Evolutionary conservation across 2,113 vertebrate species (phyloP).

Genomic region (Onychorhynchus coronatus): DNA sequence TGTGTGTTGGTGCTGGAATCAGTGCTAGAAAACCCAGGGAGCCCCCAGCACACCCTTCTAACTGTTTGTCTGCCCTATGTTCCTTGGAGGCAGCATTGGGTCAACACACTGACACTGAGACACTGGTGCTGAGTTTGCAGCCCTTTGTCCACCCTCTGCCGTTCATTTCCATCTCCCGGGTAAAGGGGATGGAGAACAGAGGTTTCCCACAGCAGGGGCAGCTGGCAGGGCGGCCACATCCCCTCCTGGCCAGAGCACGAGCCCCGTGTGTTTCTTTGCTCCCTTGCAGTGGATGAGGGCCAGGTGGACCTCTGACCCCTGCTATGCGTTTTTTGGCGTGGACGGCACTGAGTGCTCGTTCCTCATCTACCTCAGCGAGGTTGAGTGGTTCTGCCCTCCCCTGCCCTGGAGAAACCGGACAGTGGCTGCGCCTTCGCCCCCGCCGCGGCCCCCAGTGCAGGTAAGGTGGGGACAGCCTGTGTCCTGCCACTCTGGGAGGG

Average conservation of each 20-base stretch:
- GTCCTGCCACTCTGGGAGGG: fast-evolving
- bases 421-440: slow-evolving; percentile 47
- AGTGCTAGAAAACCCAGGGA: background rate
- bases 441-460: slow-evolving; percentile 76
- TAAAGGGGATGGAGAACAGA: background rate
- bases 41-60: background rate
- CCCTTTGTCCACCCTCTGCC: background rate
- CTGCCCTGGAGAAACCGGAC: slow-evolving; percentile 89
- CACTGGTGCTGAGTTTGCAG: background rate
- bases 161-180: background rate
- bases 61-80: background rate
- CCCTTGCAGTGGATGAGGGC: slow-evolving; percentile 93
- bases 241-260: fast-evolving
- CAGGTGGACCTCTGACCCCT: slow-evolving; percentile 96
- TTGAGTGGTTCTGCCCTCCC: slow-evolving; percentile 97
- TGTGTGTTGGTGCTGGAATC: background rate
- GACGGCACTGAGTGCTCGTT: slow-evolving; percentile 97
- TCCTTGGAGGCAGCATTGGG: background rate
- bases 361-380: slow-evolving; percentile 95
- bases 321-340: slow-evolving; percentile 94
- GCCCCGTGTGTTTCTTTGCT: background rate
- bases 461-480: slow-evolving; percentile 53
- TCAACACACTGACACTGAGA: fast-evolving
- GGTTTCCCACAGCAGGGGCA: background rate
- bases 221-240: background rate